Conservation (phyloP, 2,888 invertebrate genomes). For the Melinopterus prodromus region DNA sequence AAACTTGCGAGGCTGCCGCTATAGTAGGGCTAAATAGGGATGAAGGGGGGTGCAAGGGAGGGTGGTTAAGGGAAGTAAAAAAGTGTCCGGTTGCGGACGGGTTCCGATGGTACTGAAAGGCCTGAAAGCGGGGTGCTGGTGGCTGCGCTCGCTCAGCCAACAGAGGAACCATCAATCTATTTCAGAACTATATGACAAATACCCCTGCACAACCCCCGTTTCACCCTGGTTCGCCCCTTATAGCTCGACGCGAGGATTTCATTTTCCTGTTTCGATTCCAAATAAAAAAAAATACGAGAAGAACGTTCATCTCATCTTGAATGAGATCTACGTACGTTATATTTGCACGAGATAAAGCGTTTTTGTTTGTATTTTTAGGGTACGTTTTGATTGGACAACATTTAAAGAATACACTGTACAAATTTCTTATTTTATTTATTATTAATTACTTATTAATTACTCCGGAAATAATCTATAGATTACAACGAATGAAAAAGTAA, state of each 20-base stretch:
- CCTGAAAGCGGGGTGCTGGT: background rate
- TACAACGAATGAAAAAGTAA: too few species aligned
- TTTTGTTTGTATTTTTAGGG: too few species aligned
- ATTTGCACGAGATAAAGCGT: too few species aligned
- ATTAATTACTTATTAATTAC: too few species aligned
- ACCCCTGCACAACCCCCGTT: background rate
- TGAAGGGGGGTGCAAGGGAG: background rate
- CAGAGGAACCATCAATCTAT: conserved; percentile 19
- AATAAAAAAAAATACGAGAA: background rate
- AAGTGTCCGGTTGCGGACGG: background rate
- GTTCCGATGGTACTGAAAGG: background rate
- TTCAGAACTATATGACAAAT: conserved; percentile 27
- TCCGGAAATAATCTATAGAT: too few species aligned
- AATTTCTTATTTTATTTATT: too few species aligned
- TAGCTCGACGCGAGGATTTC: background rate
- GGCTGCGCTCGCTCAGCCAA: background rate
- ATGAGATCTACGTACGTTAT: too few species aligned
- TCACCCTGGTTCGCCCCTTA: background rate
- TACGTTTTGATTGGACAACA: too few species aligned
- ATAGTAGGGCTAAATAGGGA: background rate
- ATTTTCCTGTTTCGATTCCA: background rate
- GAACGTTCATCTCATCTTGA: too few species aligned
- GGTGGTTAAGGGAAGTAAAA: background rate
- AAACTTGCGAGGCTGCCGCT: too few species aligned
- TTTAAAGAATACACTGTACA: too few species aligned